These are phyloP conservation scores for Cerastis leucographa DNA, from an alignment of 2,888 invertebrate genomes.

Conservation along the genomic window DNA sequence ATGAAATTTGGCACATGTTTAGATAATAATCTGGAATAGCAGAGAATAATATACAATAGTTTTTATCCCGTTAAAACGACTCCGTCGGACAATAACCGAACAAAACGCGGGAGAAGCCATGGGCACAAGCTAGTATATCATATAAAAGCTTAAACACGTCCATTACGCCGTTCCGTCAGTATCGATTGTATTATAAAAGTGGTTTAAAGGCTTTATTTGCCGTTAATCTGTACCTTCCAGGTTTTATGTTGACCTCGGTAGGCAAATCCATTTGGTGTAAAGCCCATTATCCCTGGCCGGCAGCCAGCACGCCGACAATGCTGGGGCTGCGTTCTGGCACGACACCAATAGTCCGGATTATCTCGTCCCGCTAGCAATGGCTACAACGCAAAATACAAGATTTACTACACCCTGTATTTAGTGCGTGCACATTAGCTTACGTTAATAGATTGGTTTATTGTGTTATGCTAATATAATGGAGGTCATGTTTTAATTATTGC, in stretches of 20 bases:
- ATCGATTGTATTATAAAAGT: conserved; percentile 57
- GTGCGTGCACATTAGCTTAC: conserved; percentile 60
- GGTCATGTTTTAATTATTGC: conserved; percentile 25
- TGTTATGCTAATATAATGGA: conserved; percentile 49
- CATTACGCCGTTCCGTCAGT: conserved; percentile 29
- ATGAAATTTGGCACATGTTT: no score
- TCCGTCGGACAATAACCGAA: no score
- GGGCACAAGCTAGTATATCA: no score
- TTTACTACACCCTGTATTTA: conserved; percentile 70
- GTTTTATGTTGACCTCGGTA: conserved; percentile 71
- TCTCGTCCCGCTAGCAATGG: conserved; percentile 74
- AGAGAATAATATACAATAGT: no score
- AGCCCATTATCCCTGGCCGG: conserved; percentile 81
- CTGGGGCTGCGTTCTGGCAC: conserved; percentile 82
- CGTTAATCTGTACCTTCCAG: conserved; percentile 70
- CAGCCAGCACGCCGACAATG: conserved; percentile 78
- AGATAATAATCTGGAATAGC: no score
- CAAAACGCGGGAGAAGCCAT: no score
- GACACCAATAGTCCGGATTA: conserved; percentile 81
- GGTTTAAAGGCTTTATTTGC: conserved; percentile 57
- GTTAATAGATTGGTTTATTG: conserved; percentile 58
- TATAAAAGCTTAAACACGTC: conserved; percentile 5
- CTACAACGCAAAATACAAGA: conserved; percentile 72
- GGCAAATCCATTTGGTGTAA: conserved; percentile 76
- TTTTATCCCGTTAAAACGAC: no score